Evolutionary conservation across 2,113 vertebrate species (phyloP), one percentile per base, ranked within the genome.

Genomic region (Heteronetta atricapilla): DNA sequence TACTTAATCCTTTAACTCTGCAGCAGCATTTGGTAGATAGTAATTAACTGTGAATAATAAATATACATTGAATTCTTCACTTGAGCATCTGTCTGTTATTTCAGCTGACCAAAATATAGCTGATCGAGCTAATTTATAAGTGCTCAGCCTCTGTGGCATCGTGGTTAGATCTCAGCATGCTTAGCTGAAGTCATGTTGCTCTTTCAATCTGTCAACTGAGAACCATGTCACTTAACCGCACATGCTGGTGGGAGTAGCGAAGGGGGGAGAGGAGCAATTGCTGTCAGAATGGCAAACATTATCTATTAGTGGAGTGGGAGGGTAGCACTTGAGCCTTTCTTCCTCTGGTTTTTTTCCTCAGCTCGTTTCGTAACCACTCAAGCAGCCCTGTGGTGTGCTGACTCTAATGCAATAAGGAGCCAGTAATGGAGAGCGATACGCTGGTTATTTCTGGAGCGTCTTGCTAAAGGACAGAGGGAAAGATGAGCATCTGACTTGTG

Each of bases 41-140:
- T 97, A 97, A 98, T 98, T 98, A 98, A 98, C 98, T 98, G 98
- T 98, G 98, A 98, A 98, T 98, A 98, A 98, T 98, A 98, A 98
- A 98, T 97, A 96, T 97, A 95, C 96, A 96, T 88, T 97, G 97
- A 98, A 97, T 98, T 98, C 98, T 98, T 98, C 97, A 97, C 96
- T 97, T 92, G 95, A 92, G 97, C 94, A 91, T 97, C 87, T 95
- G 94, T 95, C 85, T 89, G 56, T 96, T 96, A 89, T 96, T 97
- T 97, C 80, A 67, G 40, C 28, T 83, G 69, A 48, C 19, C 28
- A 5, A 38, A 55, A 10, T 29, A 4, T 6, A 46, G 29, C 23
- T n/a, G 73, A 26, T 25, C 0, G 7, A 84, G 58, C 28, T 64
- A 13, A 58, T 64, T 29, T 72, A 3, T 13, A 81, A 38, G 34